These are phyloP conservation scores for Xenops minutus DNA, from an alignment of 2,797 vertebrate genomes.

Conservation along the genomic window DNA sequence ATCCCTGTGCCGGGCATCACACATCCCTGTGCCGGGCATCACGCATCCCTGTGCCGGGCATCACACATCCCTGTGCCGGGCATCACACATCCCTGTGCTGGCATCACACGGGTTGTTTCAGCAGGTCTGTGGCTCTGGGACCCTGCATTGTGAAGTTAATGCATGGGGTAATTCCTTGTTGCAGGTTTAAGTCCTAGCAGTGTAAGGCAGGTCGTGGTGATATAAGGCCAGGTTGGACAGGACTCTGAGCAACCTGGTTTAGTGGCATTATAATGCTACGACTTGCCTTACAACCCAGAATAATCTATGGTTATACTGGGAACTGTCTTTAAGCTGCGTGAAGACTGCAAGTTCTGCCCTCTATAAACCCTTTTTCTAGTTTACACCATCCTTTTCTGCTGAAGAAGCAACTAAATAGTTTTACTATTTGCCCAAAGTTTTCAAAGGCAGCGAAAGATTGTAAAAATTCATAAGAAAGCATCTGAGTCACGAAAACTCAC, in stretches of 20 bases:
- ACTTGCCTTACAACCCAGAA: background rate
- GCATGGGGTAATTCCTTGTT: background rate
- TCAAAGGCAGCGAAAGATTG: background rate
- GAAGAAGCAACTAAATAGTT: background rate
- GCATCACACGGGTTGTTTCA: too few relatives aligned
- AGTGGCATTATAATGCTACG: too few relatives aligned
- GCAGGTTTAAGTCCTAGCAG: background rate
- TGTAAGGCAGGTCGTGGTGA: background rate
- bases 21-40: too few relatives aligned
- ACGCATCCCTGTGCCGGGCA: too few relatives aligned
- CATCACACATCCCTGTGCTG: too few relatives aligned
- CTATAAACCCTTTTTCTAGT: background rate
- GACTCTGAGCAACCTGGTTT: background rate
- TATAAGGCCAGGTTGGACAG: background rate
- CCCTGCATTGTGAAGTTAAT: background rate
- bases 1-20: too few relatives aligned
- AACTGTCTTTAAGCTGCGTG: background rate
- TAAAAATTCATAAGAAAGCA: rapidly evolving
- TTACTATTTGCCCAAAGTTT: background rate
- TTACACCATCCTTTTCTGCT: background rate
- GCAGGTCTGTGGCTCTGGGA: too few relatives aligned
- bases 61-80: too few relatives aligned
- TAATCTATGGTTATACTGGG: background rate
- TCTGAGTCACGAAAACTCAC: background rate
- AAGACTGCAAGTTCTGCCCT: background rate